A percentile compares a stretch with the other conserved stretches of the same genome.
Conservation (phyloP, 2,888 invertebrate species). For the Rambutsinella grinnellia region DNA sequence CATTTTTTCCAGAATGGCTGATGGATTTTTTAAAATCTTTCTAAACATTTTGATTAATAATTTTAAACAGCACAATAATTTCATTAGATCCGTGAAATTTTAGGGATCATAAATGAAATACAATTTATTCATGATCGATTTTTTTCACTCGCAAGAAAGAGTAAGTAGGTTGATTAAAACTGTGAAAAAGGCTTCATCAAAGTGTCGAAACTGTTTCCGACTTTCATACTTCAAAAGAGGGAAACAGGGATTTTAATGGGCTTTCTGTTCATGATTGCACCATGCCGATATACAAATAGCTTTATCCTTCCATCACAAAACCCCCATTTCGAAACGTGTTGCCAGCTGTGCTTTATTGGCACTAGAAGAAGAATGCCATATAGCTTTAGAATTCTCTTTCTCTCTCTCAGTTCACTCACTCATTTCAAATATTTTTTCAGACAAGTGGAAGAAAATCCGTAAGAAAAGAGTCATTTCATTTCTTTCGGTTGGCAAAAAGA, state of each 20-base stretch:
- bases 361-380: background rate
- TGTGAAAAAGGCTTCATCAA: background rate
- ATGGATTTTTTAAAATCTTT: too few species aligned
- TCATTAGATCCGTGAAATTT: too few species aligned
- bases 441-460: slow-evolving; percentile 25
- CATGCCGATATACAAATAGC: background rate
- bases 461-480: too few species aligned
- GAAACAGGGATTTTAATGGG: slow-evolving; percentile 12
- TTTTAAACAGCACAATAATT: too few species aligned
- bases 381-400: background rate
- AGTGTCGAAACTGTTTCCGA: background rate
- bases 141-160: too few species aligned
- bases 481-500: too few species aligned
- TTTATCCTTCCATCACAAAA: background rate
- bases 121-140: too few species aligned
- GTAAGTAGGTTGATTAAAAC: too few species aligned
- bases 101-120: too few species aligned
- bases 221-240: too few species aligned
- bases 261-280: background rate
- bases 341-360: slow-evolving; percentile 33
- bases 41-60: too few species aligned
- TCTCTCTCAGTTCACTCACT: background rate
- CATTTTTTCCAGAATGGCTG: too few species aligned
- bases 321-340: slow-evolving; percentile 26
- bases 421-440: background rate